A percentile compares a stretch with the other conserved stretches of the same genome.
Evolutionary conservation across 2,888 invertebrate genomes (phyloP).

Genomic region (Oithona nana): DNA sequence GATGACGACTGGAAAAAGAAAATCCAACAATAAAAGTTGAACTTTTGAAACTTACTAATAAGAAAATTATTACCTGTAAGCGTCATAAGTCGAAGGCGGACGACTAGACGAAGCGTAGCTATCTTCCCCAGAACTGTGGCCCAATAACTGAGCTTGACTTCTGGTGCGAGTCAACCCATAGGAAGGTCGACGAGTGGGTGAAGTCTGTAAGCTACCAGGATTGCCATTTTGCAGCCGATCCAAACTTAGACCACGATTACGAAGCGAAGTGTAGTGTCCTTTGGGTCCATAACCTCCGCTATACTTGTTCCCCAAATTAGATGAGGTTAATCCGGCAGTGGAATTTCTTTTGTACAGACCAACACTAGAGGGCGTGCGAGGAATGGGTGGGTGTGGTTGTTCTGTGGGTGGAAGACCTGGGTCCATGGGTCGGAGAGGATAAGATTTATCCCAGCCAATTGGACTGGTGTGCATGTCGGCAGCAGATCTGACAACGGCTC

Average conservation of each 20-base stretch:
- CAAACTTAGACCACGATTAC: constrained; percentile 4
- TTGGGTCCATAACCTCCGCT: not conserved
- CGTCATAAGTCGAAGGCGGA: not conserved
- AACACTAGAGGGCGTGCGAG: not conserved
- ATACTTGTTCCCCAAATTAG: not conserved
- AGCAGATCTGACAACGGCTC: not conserved
- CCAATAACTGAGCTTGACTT: not conserved
- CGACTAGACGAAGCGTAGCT: constrained; percentile 1
- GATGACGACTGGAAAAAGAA: not conserved
- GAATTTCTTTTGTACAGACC: not conserved
- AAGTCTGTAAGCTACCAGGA: not conserved
- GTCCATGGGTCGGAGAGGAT: constrained; percentile 26
- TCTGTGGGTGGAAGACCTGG: not conserved
- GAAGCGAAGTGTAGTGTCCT: not conserved
- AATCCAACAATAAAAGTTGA: not conserved
- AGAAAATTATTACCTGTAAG: not conserved
- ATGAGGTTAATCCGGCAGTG: not conserved
- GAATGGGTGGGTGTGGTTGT: not conserved
- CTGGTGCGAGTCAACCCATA: not conserved
- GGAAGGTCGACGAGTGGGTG: not conserved
- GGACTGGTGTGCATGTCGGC: constrained; percentile 3
- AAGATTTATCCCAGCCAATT: constrained; percentile 23
- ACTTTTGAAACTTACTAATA: not conserved
- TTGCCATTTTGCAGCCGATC: not conserved
- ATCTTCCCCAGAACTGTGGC: not conserved